Evolutionary conservation across 2,797 vertebrate species (phyloP), one percentile per base, ranked within the genome.

Genomic region (Danio kyathit): DNA sequence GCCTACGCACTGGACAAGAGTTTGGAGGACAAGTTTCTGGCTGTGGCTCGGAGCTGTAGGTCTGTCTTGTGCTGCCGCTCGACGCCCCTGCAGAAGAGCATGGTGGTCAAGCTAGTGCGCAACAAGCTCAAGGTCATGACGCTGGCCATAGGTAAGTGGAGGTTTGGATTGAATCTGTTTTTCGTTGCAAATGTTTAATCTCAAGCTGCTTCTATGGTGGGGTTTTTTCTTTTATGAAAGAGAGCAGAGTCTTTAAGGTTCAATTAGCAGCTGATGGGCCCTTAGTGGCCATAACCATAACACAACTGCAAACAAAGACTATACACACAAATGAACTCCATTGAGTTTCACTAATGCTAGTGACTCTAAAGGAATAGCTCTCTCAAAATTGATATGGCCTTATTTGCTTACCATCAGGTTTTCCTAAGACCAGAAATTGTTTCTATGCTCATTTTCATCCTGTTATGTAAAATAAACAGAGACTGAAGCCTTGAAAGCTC

Each of bases 81-180:
- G 9, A 99, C 98, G 0, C 98, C 98, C 0, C 92, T 99, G 77
- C 98, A 99, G 92, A 99, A 99, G 91, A 99, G 97, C 90, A 97
- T 96, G 96, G 97, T 99, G 85, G 98, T 99, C 80, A 97, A 97
- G 87, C 94, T 99, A 83, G 96, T 99, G 88, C 94, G 97, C 76
- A 95, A 96, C 94, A 99, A 98, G 88, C 96, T 99, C 71, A 97
- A 96, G 92, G 97, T 97, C 90, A 98, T 99, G 97, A 99, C 98
- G 0, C 89, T 99, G 87, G 98, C 98, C 76, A 97, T 99, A 92
- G 98, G 98, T 95, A 89, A 91, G 91, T 89, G 5, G 13, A 66
- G 19, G 2, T 41, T 71, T 51, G 7, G 2, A 1, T 49, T 57
- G 12, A 1, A 17, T 73, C 19, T 29, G 17, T 9, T 11, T 17